Evolutionary conservation across 2,888 invertebrate genomes (phyloP).

Genomic region (Pristionchus fissidentatus): DNA sequence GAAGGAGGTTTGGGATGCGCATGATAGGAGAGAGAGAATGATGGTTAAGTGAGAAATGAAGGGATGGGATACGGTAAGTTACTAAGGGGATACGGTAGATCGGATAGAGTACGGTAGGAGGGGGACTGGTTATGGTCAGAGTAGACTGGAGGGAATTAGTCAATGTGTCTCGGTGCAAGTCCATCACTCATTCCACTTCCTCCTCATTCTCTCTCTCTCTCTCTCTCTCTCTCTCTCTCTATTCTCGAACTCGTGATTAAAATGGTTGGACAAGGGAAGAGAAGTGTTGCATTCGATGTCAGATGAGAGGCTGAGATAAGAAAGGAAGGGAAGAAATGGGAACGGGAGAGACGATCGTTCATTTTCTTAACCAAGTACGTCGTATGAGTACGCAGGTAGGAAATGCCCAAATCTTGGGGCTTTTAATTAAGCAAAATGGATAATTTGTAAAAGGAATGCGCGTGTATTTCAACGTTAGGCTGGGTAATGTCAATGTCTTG

Average conservation of each 20-base stretch:
- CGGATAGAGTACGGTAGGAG: not conserved
- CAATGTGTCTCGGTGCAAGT: not conserved
- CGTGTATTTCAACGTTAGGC: too few relatives aligned
- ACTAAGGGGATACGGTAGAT: not conserved
- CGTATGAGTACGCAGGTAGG: too few relatives aligned
- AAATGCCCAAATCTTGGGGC: too few relatives aligned
- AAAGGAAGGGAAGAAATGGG: not conserved
- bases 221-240: not conserved
- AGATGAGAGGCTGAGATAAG: not conserved
- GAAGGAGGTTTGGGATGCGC: not conserved
- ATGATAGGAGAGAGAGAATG: not conserved
- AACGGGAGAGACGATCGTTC: not conserved
- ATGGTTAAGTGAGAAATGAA: not conserved
- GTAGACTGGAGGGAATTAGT: not conserved
- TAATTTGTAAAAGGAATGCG: too few relatives aligned
- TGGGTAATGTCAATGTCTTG: too few relatives aligned
- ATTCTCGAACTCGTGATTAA: not conserved
- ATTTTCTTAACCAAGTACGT: too few relatives aligned
- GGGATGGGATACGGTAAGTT: not conserved
- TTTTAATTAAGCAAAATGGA: too few relatives aligned
- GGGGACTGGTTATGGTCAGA: not conserved
- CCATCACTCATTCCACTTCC: not conserved
- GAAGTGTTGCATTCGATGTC: not conserved
- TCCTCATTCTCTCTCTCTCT: not conserved
- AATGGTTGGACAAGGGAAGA: not conserved